These are phyloP conservation scores for Globia sparganii DNA, from an alignment of 2,888 invertebrate genomes.

Conservation along the genomic window DNA sequence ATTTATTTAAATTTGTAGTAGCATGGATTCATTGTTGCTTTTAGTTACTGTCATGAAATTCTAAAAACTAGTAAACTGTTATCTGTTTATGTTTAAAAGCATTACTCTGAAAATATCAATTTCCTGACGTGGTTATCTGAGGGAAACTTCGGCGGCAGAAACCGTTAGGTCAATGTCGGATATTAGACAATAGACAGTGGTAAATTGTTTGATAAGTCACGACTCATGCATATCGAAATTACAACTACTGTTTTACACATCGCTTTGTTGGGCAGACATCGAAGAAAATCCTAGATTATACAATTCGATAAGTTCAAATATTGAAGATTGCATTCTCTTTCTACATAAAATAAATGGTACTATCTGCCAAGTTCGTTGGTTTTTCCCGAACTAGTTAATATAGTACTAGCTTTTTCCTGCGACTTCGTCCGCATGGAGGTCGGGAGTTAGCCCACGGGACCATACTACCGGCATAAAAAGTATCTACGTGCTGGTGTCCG, in stretches of 20 bases:
- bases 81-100: not conserved
- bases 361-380: not conserved
- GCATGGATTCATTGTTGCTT: not conserved
- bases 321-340: not conserved
- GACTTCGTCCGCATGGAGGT: not conserved
- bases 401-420: not conserved
- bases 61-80: not conserved
- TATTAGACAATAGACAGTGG: slow-evolving; percentile 10
- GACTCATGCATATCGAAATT: slow-evolving; percentile 5
- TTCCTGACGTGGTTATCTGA: not conserved
- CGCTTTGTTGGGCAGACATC: not conserved
- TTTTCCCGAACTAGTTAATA: not conserved
- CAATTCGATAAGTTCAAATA: not conserved
- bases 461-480: not conserved
- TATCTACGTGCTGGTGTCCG: too few relatives aligned
- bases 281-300: not conserved
- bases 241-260: slow-evolving; percentile 3
- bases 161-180: slow-evolving; percentile 18
- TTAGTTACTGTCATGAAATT: not conserved
- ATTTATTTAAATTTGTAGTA: not conserved
- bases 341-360: not conserved
- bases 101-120: not conserved
- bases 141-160: not conserved
- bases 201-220: slow-evolving; percentile 14
- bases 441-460: not conserved